Conservation (phyloP, 2,888 invertebrate genomes). For the Argynnis bischoffii region DNA sequence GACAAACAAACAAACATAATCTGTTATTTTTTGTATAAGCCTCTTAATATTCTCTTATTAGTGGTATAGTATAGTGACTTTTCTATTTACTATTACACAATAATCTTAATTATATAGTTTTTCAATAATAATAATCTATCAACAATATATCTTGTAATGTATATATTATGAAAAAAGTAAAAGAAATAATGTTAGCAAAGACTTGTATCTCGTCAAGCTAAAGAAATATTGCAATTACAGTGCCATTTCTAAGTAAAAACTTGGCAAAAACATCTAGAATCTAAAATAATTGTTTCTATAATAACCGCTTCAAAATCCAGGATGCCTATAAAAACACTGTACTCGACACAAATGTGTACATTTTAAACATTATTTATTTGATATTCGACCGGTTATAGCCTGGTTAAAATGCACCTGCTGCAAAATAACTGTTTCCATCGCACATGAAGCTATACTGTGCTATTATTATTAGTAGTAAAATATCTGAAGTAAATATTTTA, state of each 20-base stretch:
- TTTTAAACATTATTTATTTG: slow-evolving; percentile 41
- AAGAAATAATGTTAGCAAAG: neutral
- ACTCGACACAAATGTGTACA: slow-evolving; percentile 26
- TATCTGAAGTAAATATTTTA: too few relatives aligned
- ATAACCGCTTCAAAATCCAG: slow-evolving; percentile 24
- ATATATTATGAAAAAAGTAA: too few relatives aligned
- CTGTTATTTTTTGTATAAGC: too few relatives aligned
- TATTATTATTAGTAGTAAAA: neutral
- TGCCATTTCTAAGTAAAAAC: slow-evolving; percentile 4
- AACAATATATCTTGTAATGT: too few relatives aligned
- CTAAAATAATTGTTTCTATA: slow-evolving; percentile 17
- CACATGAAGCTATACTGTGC: neutral
- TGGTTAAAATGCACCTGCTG: slow-evolving; percentile 26
- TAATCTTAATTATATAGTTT: too few relatives aligned
- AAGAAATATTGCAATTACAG: neutral
- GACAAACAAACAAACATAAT: too few relatives aligned
- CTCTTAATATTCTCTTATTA: too few relatives aligned
- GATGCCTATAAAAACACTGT: slow-evolving; percentile 31
- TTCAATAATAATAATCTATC: too few relatives aligned
- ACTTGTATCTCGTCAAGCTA: neutral
- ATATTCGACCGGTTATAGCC: slow-evolving; percentile 37
- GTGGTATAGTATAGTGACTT: too few relatives aligned
- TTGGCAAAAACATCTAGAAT: neutral
- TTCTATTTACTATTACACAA: too few relatives aligned
- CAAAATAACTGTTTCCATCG: neutral